Conservation (phyloP, 1,140 invertebrate genomes). For the Musca domestica region DNA sequence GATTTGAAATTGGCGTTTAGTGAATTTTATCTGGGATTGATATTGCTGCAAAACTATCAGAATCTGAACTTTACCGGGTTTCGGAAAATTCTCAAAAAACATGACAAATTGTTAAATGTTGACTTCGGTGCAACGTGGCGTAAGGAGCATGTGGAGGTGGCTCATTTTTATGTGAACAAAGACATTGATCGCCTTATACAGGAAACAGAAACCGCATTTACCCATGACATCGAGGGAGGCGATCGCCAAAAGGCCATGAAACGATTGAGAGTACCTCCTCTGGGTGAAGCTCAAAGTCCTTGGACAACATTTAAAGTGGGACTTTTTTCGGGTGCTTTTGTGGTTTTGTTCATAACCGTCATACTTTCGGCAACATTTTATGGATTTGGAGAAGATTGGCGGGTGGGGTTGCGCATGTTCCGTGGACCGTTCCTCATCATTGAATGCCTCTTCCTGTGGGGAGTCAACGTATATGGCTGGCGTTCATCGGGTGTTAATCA, state of each 20-base stretch:
- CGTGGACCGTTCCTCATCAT: conserved; percentile 80
- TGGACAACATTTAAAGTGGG: conserved; percentile 86
- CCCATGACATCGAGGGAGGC: conserved; percentile 77
- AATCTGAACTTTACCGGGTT: conserved; percentile 91
- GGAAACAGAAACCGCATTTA: conserved; percentile 81
- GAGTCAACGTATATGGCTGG: conserved; percentile 89
- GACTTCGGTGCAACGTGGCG: conserved; percentile 70
- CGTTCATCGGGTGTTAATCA: conserved; percentile 79
- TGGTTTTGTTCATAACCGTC: conserved; percentile 73
- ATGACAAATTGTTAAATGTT: conserved; percentile 75
- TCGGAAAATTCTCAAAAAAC: conserved; percentile 90
- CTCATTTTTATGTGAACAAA: conserved; percentile 83
- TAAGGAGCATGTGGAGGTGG: conserved; percentile 74
- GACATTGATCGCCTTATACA: conserved; percentile 83
- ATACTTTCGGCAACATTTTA: conserved; percentile 66
- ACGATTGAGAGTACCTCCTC: conserved; percentile 77
- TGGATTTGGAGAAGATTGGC: conserved; percentile 52
- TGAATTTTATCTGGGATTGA: conserved; percentile 87
- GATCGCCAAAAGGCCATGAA: conserved; percentile 86
- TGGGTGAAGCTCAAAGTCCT: conserved; percentile 78
- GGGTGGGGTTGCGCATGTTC: conserved; percentile 68
- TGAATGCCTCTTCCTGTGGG: conserved; percentile 81
- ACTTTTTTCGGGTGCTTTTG: conserved; percentile 77
- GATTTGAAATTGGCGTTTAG: conserved; percentile 89
- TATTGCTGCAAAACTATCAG: conserved; percentile 72